Evolutionary conservation across 2,113 vertebrate species (phyloP).

Genomic region (Sus scrofa): DNA sequence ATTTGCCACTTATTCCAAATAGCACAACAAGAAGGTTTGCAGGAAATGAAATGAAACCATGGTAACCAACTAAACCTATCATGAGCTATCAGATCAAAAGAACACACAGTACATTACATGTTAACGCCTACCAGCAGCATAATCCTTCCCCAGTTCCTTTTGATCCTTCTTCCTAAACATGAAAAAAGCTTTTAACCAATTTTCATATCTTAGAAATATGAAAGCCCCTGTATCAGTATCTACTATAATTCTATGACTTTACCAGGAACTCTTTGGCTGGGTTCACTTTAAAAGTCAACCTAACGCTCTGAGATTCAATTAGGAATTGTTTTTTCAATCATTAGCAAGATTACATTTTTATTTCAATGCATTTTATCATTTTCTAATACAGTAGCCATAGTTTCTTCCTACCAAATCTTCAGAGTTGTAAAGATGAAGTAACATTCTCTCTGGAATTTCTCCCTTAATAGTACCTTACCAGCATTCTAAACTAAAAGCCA

Average conservation of each 20-base stretch:
- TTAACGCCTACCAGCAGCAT: conserved; percentile 86
- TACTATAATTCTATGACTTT: conserved; percentile 67
- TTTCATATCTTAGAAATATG: conserved; percentile 55
- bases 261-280: conserved; percentile 69
- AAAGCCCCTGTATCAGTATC: conserved; percentile 72
- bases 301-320: conserved; percentile 78
- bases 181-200: conserved; percentile 82
- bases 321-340: conserved; percentile 70
- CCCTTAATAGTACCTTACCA: conserved; percentile 30
- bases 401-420: conserved; percentile 63
- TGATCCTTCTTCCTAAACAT: conserved; percentile 82
- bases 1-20: conserved; percentile 83
- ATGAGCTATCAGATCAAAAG: conserved; percentile 87
- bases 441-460: conserved; percentile 53
- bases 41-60: conserved; percentile 90
- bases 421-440: conserved; percentile 69
- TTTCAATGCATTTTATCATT: conserved; percentile 68
- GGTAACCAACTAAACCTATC: conserved; percentile 89
- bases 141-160: conserved; percentile 83
- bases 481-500: conserved; percentile 38
- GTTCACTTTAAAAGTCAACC: conserved; percentile 78
- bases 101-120: conserved; percentile 88
- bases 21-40: conserved; percentile 87
- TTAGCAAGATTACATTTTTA: conserved; percentile 73
- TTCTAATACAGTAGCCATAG: conserved; percentile 36